phyloP scores from a whole-genome alignment of 2,113 vertebrate species.

The Dendrocopos noguchii region DNA sequence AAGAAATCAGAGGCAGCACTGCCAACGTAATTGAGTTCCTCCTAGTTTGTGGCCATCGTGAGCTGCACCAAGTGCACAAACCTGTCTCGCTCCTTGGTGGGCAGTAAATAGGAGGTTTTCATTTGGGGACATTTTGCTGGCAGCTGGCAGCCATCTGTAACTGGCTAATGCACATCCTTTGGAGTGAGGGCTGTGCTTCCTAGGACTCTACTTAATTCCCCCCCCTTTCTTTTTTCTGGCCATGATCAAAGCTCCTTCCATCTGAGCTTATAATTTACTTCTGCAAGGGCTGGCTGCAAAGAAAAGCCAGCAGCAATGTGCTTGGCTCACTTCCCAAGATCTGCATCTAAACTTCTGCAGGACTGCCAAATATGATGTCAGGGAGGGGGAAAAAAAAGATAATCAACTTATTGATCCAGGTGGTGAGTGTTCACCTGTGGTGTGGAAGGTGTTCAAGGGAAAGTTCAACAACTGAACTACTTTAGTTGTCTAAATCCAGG shows the following conservation, averaged over 20 bases:
- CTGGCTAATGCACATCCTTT: not conserved
- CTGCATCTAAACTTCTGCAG: not conserved
- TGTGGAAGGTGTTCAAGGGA: not conserved
- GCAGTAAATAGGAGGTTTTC: not conserved
- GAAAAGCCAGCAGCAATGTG: not conserved
- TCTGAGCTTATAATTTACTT: not conserved
- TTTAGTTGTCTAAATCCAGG: not conserved
- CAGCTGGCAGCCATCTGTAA: not conserved
- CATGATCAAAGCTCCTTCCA: conserved; percentile 1
- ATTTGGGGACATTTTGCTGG: conserved; percentile 1
- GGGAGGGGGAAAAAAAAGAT: not conserved
- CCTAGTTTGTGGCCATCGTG: not conserved
- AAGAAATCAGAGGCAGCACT: not conserved
- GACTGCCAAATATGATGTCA: not conserved
- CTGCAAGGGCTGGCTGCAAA: not conserved
- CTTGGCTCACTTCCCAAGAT: not conserved
- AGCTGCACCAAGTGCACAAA: not conserved
- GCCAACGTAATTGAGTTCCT: not conserved
- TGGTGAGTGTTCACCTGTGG: not conserved
- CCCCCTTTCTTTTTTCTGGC: not conserved
- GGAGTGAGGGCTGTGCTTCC: not conserved
- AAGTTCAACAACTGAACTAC: not conserved
- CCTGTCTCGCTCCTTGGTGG: not conserved
- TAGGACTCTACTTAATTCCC: not conserved
- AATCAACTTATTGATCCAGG: not conserved